A percentile compares a stretch with the other conserved stretches of the same genome.
Conservation (phyloP, 2,797 vertebrate species). For the Tokudaia muenninki region DNA sequence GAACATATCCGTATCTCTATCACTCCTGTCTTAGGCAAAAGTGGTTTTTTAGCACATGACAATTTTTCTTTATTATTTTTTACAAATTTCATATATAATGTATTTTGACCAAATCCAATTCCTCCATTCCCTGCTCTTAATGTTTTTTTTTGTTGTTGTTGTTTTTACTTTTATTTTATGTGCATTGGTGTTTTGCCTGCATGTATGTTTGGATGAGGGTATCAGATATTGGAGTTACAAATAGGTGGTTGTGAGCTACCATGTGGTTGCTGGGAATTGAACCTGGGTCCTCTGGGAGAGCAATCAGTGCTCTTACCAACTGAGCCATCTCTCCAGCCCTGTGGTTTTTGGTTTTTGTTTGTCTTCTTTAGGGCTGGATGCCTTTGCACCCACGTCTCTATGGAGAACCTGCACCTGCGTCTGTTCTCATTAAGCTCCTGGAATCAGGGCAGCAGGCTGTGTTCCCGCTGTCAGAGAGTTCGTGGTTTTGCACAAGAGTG, state of each 20-base stretch:
- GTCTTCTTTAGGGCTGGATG: not conserved
- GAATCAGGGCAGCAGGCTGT: not conserved
- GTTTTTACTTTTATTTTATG: not conserved
- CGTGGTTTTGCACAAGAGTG: not conserved
- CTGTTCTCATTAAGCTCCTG: not conserved
- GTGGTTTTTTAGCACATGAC: not conserved
- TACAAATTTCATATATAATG: not conserved
- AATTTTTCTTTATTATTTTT: not conserved
- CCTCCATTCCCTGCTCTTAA: not conserved
- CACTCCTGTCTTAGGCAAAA: not conserved
- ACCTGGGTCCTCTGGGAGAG: not conserved
- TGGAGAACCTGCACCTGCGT: not conserved
- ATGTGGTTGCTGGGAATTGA: not conserved
- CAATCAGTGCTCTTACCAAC: not conserved
- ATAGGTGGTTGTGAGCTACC: not conserved
- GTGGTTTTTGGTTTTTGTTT: slow-evolving; percentile 11
- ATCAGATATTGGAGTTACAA: not conserved
- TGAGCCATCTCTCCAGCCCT: not conserved
- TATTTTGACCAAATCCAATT: not conserved
- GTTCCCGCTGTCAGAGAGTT: not conserved
- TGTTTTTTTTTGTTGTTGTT: not conserved
- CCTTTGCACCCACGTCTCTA: not conserved
- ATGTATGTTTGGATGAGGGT: not conserved
- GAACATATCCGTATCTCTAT: not conserved
- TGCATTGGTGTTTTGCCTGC: not conserved